Percentiles rank a stretch among this genome's conserved stretches.
Evolutionary conservation across 2,113 vertebrate species (phyloP).

Genomic region (Gopherus evgoodei): DNA sequence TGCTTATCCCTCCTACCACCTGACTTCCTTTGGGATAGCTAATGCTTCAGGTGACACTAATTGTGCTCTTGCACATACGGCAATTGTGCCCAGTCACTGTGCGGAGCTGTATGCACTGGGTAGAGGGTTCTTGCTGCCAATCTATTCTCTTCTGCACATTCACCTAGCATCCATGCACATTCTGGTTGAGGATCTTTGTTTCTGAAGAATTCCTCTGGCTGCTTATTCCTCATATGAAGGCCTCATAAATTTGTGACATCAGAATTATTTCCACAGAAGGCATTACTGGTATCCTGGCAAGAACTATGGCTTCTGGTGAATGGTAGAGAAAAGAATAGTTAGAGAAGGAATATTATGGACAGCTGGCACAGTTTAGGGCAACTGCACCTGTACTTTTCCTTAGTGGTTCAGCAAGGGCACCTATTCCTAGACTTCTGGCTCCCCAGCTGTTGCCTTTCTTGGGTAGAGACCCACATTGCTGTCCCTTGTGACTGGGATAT

Average conservation of each 20-base stretch:
- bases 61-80: background rate
- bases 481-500: no score
- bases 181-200: background rate
- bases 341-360: background rate
- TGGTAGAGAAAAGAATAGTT: background rate
- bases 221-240: background rate
- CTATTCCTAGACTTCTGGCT: no score
- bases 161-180: background rate
- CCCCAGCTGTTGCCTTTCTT: no score
- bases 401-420: no score
- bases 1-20: background rate
- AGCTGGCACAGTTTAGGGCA: no score
- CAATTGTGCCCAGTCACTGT: background rate
- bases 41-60: background rate
- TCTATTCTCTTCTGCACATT: fast-evolving
- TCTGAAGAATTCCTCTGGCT: background rate
- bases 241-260: fast-evolving
- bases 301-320: fast-evolving
- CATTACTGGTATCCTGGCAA: background rate
- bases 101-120: fast-evolving
- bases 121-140: background rate
- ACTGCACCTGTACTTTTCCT: no score
- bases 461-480: no score
- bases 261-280: background rate
- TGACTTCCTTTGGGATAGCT: background rate